These are phyloP conservation scores for Actinernus sp. DNA, from an alignment of 92 coral and sea anemone genomes.

Conservation along the genomic window DNA sequence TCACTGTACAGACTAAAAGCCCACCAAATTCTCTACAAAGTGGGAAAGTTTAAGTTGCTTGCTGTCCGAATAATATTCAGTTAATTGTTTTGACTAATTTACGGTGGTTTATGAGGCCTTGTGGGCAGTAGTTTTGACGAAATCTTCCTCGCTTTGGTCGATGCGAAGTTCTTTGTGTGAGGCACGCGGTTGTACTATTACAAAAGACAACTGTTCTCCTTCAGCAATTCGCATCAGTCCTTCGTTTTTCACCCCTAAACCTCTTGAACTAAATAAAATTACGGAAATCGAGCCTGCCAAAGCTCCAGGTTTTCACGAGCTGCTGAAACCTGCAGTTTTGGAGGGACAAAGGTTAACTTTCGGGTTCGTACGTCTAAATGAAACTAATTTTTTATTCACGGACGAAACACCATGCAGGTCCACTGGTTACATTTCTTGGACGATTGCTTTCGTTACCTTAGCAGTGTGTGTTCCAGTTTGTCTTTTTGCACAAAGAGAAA, in stretches of 20 bases:
- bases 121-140: conserved; percentile 2
- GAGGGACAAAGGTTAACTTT: conserved; percentile 2
- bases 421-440: too few relatives aligned
- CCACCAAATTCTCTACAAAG: too few relatives aligned
- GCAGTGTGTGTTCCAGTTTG: too few relatives aligned
- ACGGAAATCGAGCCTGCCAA: too few relatives aligned
- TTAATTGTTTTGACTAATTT: conserved; percentile 1
- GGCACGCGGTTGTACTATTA: conserved; percentile 46
- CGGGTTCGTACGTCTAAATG: conserved; percentile 8
- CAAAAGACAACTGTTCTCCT: conserved; percentile 12
- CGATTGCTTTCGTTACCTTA: too few relatives aligned
- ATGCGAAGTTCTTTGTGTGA: conserved; percentile 29
- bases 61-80: background rate
- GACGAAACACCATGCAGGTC: too few relatives aligned
- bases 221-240: background rate
- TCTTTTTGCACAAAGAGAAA: too few relatives aligned
- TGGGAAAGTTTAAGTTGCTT: background rate
- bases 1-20: too few relatives aligned
- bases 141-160: background rate
- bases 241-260: too few relatives aligned
- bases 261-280: too few relatives aligned
- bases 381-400: conserved; percentile 35
- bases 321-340: background rate
- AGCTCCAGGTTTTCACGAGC: too few relatives aligned
- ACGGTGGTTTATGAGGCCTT: background rate